Evolutionary conservation across 2,797 vertebrate genomes (phyloP).

Genomic region (Malurus leucopterus): DNA sequence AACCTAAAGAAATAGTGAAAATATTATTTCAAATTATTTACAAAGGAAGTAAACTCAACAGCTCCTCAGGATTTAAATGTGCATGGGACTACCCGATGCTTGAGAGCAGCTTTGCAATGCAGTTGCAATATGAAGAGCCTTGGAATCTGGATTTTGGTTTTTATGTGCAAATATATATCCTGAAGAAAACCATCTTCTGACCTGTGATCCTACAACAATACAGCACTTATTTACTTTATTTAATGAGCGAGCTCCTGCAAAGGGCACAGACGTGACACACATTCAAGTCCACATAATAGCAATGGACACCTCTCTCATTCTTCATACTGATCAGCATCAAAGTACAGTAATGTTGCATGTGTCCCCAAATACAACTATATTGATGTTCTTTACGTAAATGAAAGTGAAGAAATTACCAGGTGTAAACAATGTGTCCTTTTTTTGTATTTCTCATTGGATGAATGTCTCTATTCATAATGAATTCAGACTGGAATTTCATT

Average conservation of each 20-base stretch:
- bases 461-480: background rate
- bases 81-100: background rate
- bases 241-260: background rate
- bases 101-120: fast-evolving
- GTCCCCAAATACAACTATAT: fast-evolving
- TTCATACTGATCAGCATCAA: background rate
- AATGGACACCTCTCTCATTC: background rate
- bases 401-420: background rate
- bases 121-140: background rate
- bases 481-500: background rate
- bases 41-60: background rate
- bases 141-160: background rate
- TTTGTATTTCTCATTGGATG: background rate
- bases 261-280: background rate
- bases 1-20: background rate
- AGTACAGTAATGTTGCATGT: background rate
- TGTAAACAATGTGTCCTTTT: background rate
- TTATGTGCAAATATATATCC: background rate
- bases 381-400: background rate
- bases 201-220: background rate
- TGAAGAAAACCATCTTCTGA: background rate
- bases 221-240: background rate
- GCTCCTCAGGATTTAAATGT: background rate
- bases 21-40: background rate
- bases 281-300: background rate